Base-by-base conservation (phyloP, 1,140 invertebrate genomes). In the Philopotamus ludificatus region DNA sequence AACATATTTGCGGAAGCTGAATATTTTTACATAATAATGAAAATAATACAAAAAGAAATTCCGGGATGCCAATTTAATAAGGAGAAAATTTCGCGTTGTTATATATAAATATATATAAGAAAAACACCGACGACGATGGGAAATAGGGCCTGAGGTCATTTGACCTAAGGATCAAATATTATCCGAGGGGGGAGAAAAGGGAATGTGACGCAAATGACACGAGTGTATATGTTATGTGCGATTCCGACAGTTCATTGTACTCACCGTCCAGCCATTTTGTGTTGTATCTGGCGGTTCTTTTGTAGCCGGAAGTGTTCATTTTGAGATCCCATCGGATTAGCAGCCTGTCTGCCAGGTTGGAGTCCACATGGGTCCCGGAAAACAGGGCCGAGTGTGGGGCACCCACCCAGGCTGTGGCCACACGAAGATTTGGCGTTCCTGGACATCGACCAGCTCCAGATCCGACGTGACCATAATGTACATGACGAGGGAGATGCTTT, bases 201-300 rank as follows among this genome's bases (percentile, higher is more conserved):
- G 12, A 34, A 34, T 34, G 12, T 12, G 28, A 34, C 28, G 28
- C 4, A 12, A 12, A 34, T 34, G 28, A 34, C 28, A 7, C 12
- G 28, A 34, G 28, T 34, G 28, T 4, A 12, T 7, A 12, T 4
- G 28, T 12, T 34, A 34, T 34, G 28, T n/a, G n/a, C n/a, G n/a
- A n/a, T n/a, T n/a, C n/a, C n/a, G n/a, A n/a, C n/a, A n/a, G n/a
- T n/a, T n/a, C n/a, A n/a, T n/a, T n/a, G 0, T n/a, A 51, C 68
- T 70, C 26, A 70, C 68, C 44, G 23, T 70, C 65, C 25, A 70
- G 49, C 68, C 68, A 70, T 28, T 63, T 64, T 2, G 68, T 70
- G 60, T 70, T 62, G 44, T 70, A 65, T 58, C 58, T 70, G 15
- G 65, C 21, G 0, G 68, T 70, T 28, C 68, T 64, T 16, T 59